Conservation (phyloP, 2,888 invertebrate species). For the Rhamnusium bicolor region DNA sequence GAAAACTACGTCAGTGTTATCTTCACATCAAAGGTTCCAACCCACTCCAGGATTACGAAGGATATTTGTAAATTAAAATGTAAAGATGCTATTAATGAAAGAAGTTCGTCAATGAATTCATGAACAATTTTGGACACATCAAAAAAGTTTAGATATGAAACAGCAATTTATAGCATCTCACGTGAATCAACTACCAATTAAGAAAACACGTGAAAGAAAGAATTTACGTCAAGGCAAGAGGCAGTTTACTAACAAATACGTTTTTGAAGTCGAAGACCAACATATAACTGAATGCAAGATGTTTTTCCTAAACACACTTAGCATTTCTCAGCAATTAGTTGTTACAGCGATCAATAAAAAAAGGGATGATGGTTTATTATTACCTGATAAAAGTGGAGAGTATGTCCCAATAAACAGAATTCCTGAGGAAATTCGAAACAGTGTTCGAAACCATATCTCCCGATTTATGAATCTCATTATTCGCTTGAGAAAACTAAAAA, state of each 20-base stretch:
- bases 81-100: slow-evolving; percentile 6
- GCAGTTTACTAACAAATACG: slow-evolving; percentile 27
- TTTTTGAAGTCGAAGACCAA: slow-evolving; percentile 31
- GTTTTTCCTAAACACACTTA: slow-evolving; percentile 34
- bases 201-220: slow-evolving; percentile 22
- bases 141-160: slow-evolving; percentile 17
- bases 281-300: slow-evolving; percentile 33
- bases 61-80: slow-evolving; percentile 30
- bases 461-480: slow-evolving; percentile 37
- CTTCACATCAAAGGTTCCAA: no score
- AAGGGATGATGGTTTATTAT: slow-evolving; percentile 35
- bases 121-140: slow-evolving; percentile 25
- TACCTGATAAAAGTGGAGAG: slow-evolving; percentile 44
- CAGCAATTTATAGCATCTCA: slow-evolving; percentile 33
- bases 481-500: slow-evolving; percentile 28
- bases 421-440: slow-evolving; percentile 33
- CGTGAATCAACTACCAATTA: slow-evolving; percentile 20
- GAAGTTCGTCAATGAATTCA: slow-evolving; percentile 29
- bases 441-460: slow-evolving; percentile 37
- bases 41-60: no score
- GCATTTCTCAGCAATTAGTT: slow-evolving; percentile 39
- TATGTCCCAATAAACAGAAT: slow-evolving; percentile 37
- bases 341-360: no score
- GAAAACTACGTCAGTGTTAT: no score
- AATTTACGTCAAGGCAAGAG: slow-evolving; percentile 8